Base-by-base conservation (phyloP, 2,113 vertebrate genomes). In the Craseonycteris thonglongyai region DNA sequence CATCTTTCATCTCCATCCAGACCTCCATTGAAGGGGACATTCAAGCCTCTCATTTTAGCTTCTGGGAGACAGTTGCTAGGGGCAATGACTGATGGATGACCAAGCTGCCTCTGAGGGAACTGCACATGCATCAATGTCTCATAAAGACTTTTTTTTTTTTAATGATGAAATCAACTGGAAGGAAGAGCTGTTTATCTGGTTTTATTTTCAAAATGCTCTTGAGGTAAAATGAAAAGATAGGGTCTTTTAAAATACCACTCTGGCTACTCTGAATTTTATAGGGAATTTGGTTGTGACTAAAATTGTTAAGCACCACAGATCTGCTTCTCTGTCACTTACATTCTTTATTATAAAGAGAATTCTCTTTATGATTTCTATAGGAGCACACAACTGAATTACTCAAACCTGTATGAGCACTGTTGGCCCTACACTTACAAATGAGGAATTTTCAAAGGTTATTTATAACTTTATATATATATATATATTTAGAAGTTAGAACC, bases 121-220 rank as follows among this genome's bases (percentile, higher is more conserved):
- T 4, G 45, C 19, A 4, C 24, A 24, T 10, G 12, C 45, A 82
- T 80, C 78, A 18, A 4, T 38, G 94, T 69, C 86, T 66, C 18
- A 3, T 7, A 59, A 63, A 76, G 35, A 4, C 28, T 12, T 66
- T 81, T 63, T 45, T 80, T 84, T 85, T 51, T 58, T 58, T 87
- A 80, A 95, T 96, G 54, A 95, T 82, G 21, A 91, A 59, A 74
- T 58, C 54, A 85, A 56, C 47, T 12, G 13, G 45, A 30, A 85
- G n/a, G 18, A 95, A 75, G 6, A 83, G 69, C 51, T 93, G 30
- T 79, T 88, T 74, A 19, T 38, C 87, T 81, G 59, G 16, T 54
- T 94, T 94, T 78, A 35, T 84, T 92, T 95, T 75, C 80, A 42
- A 76, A 93, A 90, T 65, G 45, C 8, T 61, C 28, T 75, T 68